A percentile compares a stretch with the other conserved stretches of the same genome.
These are phyloP conservation scores for Athalia rosae DNA, from an alignment of 2,888 invertebrate genomes.

Conservation along the genomic window DNA sequence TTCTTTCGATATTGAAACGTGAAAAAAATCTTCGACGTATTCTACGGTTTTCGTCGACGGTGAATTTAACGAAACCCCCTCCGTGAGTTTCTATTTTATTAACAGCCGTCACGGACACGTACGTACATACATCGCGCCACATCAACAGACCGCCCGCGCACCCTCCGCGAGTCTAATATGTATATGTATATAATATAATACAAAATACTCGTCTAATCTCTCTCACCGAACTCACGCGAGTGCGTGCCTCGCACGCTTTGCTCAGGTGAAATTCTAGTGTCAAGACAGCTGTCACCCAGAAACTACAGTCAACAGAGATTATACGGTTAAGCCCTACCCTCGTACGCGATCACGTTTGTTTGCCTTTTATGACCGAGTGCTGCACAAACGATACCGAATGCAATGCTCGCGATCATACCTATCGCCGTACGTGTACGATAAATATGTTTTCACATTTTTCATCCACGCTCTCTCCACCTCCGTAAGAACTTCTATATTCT, in stretches of 20 bases:
- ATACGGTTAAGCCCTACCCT: no score
- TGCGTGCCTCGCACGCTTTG: not conserved
- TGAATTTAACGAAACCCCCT: no score
- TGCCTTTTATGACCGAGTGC: no score
- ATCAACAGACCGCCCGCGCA: not conserved
- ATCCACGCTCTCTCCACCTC: no score
- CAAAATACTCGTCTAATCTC: not conserved
- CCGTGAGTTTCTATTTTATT: not conserved
- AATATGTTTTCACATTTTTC: no score
- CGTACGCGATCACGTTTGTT: no score
- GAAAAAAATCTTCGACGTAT: not conserved
- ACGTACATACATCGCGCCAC: not conserved
- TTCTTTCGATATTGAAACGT: not conserved
- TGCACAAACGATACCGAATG: no score
- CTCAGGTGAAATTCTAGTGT: slow-evolving; percentile 2
- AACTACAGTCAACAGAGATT: not conserved
- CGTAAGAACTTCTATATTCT: no score
- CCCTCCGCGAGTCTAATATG: not conserved
- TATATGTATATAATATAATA: not conserved
- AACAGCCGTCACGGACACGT: not conserved
- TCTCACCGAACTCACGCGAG: not conserved
- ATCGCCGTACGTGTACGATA: no score
- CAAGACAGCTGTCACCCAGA: not conserved
- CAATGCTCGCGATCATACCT: no score
- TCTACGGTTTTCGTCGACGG: no score